A percentile compares a stretch with the other conserved stretches of the same genome.
Evolutionary conservation across 2,113 vertebrate genomes (phyloP).

Genomic region (Petroica traversi): DNA sequence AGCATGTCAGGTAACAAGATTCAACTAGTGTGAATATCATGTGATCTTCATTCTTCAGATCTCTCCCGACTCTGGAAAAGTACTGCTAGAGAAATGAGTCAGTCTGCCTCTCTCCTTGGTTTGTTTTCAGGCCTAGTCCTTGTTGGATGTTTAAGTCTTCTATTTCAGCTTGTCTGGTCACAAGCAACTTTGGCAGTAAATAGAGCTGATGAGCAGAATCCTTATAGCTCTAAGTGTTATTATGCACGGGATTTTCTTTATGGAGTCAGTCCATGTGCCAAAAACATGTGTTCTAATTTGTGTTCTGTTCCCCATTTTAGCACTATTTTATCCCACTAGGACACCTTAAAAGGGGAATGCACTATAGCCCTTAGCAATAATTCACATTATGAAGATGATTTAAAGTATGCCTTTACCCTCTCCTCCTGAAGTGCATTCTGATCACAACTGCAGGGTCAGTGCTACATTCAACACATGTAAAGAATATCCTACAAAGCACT

Average conservation of each 20-base stretch:
- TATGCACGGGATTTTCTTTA: background rate
- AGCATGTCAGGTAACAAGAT: background rate
- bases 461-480: fast-evolving
- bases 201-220: background rate
- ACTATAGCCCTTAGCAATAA: background rate
- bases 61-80: background rate
- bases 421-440: background rate
- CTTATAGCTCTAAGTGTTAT: background rate
- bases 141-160: background rate
- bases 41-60: background rate
- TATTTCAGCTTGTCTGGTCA: background rate
- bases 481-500: background rate
- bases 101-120: background rate
- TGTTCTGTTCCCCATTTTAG: background rate
- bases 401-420: background rate
- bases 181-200: background rate
- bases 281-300: background rate
- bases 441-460: background rate
- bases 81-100: background rate
- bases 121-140: background rate
- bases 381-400: background rate
- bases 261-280: background rate
- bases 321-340: background rate
- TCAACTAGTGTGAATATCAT: background rate
- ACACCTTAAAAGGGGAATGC: background rate